phyloP scores from a whole-genome alignment of 1,140 invertebrate genomes.

The Brachionus rotundiformis region DNA sequence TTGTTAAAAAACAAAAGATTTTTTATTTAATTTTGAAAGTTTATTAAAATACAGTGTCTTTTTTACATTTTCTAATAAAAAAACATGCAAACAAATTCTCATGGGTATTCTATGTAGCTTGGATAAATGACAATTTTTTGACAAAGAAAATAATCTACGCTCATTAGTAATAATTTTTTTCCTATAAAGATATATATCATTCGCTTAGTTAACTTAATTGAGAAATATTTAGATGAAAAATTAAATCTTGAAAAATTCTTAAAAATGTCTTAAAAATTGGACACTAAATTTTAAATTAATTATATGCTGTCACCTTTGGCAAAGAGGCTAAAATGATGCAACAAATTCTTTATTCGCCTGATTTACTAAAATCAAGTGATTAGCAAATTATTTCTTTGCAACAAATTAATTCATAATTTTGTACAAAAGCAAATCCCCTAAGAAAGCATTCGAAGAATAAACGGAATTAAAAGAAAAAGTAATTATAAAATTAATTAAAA shows the following conservation, averaged over 20 bases:
- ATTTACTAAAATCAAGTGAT: not conserved
- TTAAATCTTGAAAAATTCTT: not conserved
- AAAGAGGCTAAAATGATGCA: not conserved
- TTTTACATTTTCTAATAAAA: not conserved
- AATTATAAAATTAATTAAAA: constrained; percentile 19
- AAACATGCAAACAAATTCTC: constrained; percentile 29
- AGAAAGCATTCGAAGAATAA: constrained; percentile 8
- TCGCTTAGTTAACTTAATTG: not conserved
- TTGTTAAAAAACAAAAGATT: not conserved
- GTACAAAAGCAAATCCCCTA: constrained; percentile 6
- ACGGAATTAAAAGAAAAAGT: constrained; percentile 20
- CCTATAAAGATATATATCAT: not conserved
- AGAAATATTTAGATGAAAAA: not conserved
- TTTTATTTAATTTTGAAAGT: not conserved
- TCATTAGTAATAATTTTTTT: not conserved
- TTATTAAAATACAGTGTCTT: not conserved
- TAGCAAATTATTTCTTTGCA: constrained; percentile 1
- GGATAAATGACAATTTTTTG: not conserved
- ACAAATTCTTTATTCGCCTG: not conserved
- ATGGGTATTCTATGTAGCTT: not conserved
- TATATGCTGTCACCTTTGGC: not conserved
- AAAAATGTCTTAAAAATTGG: not conserved
- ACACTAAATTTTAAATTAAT: not conserved
- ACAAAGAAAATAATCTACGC: not conserved
- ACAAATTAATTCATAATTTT: not conserved